Conservation (phyloP, 2,888 invertebrate species). For the Cinara cedri region DNA sequence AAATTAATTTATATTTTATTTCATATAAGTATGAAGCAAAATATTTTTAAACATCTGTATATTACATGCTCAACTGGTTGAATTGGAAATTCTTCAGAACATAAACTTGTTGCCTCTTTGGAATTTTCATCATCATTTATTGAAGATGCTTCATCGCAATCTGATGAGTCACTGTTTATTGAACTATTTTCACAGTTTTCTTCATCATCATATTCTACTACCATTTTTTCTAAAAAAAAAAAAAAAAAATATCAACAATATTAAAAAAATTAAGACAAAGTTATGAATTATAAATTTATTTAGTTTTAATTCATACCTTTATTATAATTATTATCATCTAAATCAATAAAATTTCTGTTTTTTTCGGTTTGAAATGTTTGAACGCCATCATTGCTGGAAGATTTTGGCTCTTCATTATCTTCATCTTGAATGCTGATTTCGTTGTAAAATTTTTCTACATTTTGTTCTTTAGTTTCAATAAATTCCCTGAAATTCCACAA, state of each 20-base stretch:
- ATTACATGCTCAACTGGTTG: neutral
- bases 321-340: neutral
- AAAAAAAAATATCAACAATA: neutral
- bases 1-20: neutral
- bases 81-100: neutral
- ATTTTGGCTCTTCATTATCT: neutral
- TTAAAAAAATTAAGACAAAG: neutral
- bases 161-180: neutral
- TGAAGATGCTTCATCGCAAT: neutral
- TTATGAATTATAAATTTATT: neutral
- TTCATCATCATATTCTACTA: constrained; percentile 5
- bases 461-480: constrained; percentile 51
- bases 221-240: no score
- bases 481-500: constrained; percentile 46
- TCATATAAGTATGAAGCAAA: neutral
- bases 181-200: neutral
- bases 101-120: neutral
- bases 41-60: neutral
- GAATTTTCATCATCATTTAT: constrained; percentile 6
- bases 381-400: neutral
- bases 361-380: neutral
- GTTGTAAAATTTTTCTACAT: constrained; percentile 57
- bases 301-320: constrained; percentile 17
- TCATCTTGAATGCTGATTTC: constrained; percentile 20
- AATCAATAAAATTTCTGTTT: neutral